Percentiles rank a stretch among this genome's conserved stretches.
These are phyloP conservation scores for Pseudonaja textilis DNA, from an alignment of 2,113 vertebrate species.

Conservation along the genomic window DNA sequence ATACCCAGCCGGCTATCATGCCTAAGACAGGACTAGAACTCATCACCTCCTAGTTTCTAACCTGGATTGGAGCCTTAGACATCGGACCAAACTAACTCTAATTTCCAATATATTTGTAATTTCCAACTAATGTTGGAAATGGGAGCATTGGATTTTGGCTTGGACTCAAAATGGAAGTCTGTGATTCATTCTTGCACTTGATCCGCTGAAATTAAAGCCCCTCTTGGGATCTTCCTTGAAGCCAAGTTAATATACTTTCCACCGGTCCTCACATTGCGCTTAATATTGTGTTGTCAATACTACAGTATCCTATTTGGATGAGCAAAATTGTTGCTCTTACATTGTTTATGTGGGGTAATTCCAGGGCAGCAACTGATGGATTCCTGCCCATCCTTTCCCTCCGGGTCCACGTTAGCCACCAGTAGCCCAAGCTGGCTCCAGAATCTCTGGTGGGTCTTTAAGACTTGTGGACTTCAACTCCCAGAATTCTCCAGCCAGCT, in stretches of 20 bases:
- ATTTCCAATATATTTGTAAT: neutral
- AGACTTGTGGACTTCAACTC: too few relatives aligned
- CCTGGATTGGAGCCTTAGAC: neutral
- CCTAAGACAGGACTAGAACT: neutral
- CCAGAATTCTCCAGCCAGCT: too few relatives aligned
- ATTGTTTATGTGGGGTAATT: neutral
- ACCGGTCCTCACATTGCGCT: neutral
- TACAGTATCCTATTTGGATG: neutral
- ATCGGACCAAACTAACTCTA: too few relatives aligned
- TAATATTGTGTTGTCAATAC: neutral
- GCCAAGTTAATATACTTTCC: neutral
- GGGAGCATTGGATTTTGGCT: neutral
- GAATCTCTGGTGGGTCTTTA: neutral
- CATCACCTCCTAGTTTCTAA: neutral
- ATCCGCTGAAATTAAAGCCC: neutral
- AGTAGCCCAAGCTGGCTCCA: neutral
- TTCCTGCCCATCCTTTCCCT: neutral
- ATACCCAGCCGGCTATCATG: too few relatives aligned
- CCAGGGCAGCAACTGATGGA: neutral
- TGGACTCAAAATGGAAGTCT: neutral
- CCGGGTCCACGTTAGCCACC: neutral
- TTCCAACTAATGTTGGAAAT: neutral
- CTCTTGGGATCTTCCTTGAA: neutral
- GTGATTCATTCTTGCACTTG: neutral
- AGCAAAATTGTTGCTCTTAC: neutral